A percentile compares a stretch with the other conserved stretches of the same genome.
Conservation (phyloP, 2,888 invertebrate genomes). For the Phengaris arion region DNA sequence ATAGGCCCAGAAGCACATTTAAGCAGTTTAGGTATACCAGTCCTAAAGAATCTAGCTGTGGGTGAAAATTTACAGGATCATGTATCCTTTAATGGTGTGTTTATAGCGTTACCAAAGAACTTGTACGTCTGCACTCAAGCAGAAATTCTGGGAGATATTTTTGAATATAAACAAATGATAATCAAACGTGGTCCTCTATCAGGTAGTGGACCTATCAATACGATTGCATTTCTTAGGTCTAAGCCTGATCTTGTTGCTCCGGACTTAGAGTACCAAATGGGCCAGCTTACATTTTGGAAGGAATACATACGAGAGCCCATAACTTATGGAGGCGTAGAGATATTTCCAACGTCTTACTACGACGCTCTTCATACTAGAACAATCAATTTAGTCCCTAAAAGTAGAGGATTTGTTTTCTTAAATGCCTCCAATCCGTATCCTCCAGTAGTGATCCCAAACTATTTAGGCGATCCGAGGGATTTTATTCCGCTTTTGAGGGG, state of each 20-base stretch:
- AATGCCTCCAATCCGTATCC: slow-evolving; percentile 82
- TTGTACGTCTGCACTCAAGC: slow-evolving; percentile 67
- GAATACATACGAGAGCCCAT: slow-evolving; percentile 77
- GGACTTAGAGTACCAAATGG: slow-evolving; percentile 82
- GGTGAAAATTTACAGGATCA: slow-evolving; percentile 67
- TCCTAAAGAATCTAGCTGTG: slow-evolving; percentile 56
- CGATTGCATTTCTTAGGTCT: slow-evolving; percentile 79
- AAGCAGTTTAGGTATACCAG: slow-evolving; percentile 47
- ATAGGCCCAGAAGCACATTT: slow-evolving; percentile 59
- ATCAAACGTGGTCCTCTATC: slow-evolving; percentile 71
- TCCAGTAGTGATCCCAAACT: slow-evolving; percentile 84
- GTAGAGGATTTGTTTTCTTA: slow-evolving; percentile 80
- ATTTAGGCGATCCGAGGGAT: slow-evolving; percentile 80
- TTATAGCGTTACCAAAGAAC: slow-evolving; percentile 73
- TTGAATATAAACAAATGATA: slow-evolving; percentile 55
- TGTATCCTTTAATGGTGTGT: slow-evolving; percentile 64
- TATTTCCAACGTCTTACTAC: slow-evolving; percentile 79
- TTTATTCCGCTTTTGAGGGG: slow-evolving; percentile 79
- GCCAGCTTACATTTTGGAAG: slow-evolving; percentile 61
- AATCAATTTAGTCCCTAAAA: slow-evolving; percentile 79
- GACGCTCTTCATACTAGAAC: slow-evolving; percentile 78
- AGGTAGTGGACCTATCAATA: slow-evolving; percentile 74
- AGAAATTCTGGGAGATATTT: slow-evolving; percentile 59
- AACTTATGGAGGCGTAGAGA: slow-evolving; percentile 53
- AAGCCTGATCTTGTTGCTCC: slow-evolving; percentile 70